Evolutionary conservation across 2,888 invertebrate genomes (phyloP).

Genomic region (Ischnura elegans): DNA sequence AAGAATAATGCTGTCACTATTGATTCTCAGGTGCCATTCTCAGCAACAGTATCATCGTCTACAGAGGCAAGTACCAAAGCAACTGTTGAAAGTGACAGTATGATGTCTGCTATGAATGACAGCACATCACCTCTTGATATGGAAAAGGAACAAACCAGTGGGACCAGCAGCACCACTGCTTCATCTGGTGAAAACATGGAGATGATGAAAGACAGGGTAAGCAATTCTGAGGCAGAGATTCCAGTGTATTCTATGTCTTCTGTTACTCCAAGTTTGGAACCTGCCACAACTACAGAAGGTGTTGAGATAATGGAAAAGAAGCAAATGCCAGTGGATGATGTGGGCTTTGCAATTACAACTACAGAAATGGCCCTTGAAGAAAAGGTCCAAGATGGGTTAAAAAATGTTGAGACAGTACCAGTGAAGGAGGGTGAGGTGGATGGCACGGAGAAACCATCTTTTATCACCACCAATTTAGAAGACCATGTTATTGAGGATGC

Average conservation of each 20-base stretch:
- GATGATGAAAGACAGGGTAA: conserved; percentile 23
- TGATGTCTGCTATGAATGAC: neutral
- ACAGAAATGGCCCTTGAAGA: neutral
- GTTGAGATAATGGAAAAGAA: neutral
- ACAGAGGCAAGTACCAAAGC: neutral
- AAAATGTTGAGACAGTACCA: neutral
- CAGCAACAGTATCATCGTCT: neutral
- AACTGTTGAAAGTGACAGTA: neutral
- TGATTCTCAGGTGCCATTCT: neutral
- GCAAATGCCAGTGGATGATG: neutral
- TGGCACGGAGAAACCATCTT: neutral
- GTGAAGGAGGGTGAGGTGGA: neutral
- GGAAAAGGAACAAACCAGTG: neutral
- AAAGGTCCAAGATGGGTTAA: neutral
- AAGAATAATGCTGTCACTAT: neutral
- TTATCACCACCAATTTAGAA: neutral
- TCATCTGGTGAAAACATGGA: neutral
- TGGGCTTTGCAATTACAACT: neutral
- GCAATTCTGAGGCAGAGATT: neutral
- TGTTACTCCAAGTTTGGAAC: neutral
- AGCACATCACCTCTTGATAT: neutral
- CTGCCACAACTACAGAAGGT: neutral
- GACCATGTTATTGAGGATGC: conserved; percentile 33
- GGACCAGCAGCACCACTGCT: neutral
- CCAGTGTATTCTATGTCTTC: neutral